Evolutionary conservation across 2,888 invertebrate species (phyloP).

Genomic region (Ypsolopha scabrella): DNA sequence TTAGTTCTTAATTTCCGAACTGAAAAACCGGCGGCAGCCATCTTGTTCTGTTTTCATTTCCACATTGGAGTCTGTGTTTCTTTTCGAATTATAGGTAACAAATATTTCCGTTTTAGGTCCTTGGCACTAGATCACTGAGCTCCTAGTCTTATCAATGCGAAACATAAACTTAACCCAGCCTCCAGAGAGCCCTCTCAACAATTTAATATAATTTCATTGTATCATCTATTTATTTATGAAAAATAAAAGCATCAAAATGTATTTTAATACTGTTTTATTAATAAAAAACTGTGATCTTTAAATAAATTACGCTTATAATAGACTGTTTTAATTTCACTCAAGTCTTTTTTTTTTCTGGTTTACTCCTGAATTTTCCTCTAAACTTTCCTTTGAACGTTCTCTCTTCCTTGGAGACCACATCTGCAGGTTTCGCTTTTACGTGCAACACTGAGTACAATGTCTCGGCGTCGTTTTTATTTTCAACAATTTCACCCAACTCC

Average conservation of each 20-base stretch:
- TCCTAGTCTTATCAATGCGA: too few species aligned
- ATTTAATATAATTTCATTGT: background rate
- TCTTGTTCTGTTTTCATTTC: background rate
- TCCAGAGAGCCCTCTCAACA: background rate
- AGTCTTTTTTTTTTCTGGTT: slow-evolving; percentile 8
- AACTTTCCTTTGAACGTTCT: slow-evolving; percentile 46
- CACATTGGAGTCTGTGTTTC: slow-evolving; percentile 12
- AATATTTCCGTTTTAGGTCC: slow-evolving; percentile 18
- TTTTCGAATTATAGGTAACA: background rate
- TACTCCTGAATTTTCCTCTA: slow-evolving; percentile 36
- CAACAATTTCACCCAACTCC: slow-evolving; percentile 77
- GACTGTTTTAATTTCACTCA: background rate
- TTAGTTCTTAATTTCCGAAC: slow-evolving; percentile 57
- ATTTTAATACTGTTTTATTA: background rate
- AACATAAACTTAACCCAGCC: too few species aligned
- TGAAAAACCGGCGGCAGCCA: slow-evolving; percentile 20
- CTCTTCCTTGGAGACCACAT: slow-evolving; percentile 37
- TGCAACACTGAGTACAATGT: slow-evolving; percentile 79
- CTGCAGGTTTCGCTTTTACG: slow-evolving; percentile 70
- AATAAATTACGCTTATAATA: background rate
- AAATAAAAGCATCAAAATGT: background rate
- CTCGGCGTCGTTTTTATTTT: slow-evolving; percentile 77
- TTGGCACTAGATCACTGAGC: slow-evolving; percentile 12
- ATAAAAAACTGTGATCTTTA: background rate
- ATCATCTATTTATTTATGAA: background rate